phyloP scores from a whole-genome alignment of 2,113 vertebrate species.

The Chroicocephalus ridibundus region DNA sequence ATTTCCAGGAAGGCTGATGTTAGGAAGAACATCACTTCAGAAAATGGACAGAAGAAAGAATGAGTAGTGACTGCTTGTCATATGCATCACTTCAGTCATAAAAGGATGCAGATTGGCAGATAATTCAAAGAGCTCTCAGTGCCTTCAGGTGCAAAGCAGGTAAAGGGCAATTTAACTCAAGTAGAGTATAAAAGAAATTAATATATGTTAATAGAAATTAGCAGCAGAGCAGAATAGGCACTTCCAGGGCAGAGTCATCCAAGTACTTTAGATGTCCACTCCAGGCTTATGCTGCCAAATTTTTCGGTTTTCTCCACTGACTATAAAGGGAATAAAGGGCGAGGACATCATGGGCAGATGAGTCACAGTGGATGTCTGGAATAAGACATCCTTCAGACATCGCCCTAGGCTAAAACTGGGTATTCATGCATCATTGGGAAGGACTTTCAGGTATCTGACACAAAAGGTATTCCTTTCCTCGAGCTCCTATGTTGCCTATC shows the following conservation, averaged over 20 bases:
- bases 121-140: background rate
- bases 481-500: background rate
- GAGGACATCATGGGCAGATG: background rate
- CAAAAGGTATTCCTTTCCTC: background rate
- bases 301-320: background rate
- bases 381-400: constrained; percentile 44
- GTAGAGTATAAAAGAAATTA: background rate
- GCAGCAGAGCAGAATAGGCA: background rate
- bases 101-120: background rate
- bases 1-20: background rate
- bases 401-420: background rate
- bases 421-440: background rate
- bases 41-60: background rate
- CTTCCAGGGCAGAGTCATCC: background rate
- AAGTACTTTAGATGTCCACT: background rate
- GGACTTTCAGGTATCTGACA: constrained; percentile 1
- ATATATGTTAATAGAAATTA: background rate
- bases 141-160: background rate
- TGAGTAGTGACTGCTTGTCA: background rate
- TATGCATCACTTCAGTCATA: background rate
- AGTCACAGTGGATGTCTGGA: constrained; percentile 43
- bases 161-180: background rate
- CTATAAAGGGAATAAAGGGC: background rate
- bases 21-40: background rate
- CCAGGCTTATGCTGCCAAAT: background rate